Evolutionary conservation across 2,797 vertebrate species (phyloP).

Genomic region (Tenualosa thibaudeaui): DNA sequence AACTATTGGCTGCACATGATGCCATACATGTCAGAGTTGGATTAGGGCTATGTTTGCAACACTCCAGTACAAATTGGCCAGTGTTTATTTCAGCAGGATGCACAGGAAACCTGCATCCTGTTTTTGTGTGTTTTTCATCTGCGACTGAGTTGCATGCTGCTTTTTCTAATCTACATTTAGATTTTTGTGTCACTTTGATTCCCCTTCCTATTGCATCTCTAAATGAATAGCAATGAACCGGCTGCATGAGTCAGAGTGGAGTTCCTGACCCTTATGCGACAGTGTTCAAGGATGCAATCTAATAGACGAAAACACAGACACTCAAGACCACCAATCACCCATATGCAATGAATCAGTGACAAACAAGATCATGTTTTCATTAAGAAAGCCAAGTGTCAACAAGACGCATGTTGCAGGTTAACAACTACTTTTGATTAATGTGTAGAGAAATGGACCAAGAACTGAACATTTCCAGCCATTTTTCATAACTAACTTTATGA

Average conservation of each 20-base stretch:
- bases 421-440: no score
- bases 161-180: slow-evolving; percentile 15
- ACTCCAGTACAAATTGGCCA: background rate
- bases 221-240: slow-evolving; percentile 4
- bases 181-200: background rate
- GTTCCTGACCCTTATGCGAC: background rate
- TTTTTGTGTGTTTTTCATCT: background rate
- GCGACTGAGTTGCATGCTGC: background rate
- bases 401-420: no score
- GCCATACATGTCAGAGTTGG: background rate
- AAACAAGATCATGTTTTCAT: background rate
- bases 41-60: background rate
- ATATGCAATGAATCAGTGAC: background rate
- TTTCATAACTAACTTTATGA: no score
- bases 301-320: background rate
- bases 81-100: background rate
- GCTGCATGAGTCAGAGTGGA: background rate
- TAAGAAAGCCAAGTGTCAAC: no score
- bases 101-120: background rate
- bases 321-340: background rate
- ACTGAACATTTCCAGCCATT: no score
- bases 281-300: background rate
- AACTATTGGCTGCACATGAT: no score
- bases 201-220: background rate
- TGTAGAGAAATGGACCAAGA: no score